phyloP scores from a whole-genome alignment of 2,113 vertebrate species.

The cattle (Bos taurus) region DNA sequence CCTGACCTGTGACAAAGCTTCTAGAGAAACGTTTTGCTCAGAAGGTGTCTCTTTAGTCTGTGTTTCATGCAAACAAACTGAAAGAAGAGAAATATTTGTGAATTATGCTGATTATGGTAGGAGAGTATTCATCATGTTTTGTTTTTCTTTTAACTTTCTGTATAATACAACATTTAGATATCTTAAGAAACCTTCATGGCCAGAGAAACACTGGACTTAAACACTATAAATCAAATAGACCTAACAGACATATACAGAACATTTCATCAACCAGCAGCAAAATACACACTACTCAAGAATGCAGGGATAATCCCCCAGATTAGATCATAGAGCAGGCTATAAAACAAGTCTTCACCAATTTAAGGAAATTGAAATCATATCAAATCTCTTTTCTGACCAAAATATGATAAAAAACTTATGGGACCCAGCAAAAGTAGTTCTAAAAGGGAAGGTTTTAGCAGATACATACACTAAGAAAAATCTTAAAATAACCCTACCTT shows the following conservation, averaged over 20 bases:
- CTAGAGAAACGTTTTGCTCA: background rate
- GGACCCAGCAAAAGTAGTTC: background rate
- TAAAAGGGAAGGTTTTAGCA: background rate
- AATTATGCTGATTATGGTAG: background rate
- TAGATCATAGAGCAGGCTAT: background rate
- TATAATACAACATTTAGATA: background rate
- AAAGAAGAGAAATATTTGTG: slow-evolving; percentile 16
- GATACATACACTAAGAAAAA: background rate
- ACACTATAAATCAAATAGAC: background rate
- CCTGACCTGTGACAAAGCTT: background rate
- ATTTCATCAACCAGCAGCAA: background rate
- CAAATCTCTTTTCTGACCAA: background rate
- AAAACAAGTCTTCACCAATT: background rate
- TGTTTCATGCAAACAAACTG: slow-evolving; percentile 7
- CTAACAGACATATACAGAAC: background rate
- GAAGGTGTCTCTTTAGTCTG: background rate
- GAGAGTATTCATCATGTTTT: background rate
- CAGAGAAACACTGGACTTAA: background rate
- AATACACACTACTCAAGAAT: background rate
- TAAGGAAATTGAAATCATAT: background rate
- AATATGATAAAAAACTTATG: background rate
- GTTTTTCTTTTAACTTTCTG: background rate
- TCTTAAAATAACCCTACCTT: background rate
- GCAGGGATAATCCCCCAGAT: background rate
- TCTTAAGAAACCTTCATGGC: background rate